Conservation (phyloP, 2,113 vertebrate species). For the Carassius gibelio region DNA sequence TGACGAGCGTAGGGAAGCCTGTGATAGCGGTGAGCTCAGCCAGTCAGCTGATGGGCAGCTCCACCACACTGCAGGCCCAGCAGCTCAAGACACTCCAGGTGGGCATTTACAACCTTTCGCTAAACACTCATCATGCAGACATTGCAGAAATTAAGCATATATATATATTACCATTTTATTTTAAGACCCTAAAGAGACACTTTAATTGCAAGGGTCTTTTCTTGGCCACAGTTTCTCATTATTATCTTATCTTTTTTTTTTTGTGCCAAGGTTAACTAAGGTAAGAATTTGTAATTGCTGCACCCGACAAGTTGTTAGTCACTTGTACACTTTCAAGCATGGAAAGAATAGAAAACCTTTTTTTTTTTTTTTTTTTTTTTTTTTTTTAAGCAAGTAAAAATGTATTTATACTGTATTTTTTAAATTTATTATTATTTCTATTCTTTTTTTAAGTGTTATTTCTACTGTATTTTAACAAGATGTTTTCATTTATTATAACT, state of each 20-base stretch:
- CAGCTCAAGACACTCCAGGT: slow-evolving; percentile 97
- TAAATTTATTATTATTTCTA: too few relatives aligned
- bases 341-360: too few relatives aligned
- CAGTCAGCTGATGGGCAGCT: slow-evolving; percentile 81
- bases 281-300: not conserved
- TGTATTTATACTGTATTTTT: too few relatives aligned
- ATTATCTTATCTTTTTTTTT: too few relatives aligned
- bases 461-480: too few relatives aligned
- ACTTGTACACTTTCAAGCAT: too few relatives aligned
- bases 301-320: too few relatives aligned
- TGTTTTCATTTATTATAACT: too few relatives aligned
- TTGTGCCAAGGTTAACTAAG: not conserved
- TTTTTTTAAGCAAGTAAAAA: too few relatives aligned
- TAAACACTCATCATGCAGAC: not conserved
- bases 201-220: too few relatives aligned
- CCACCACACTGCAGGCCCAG: slow-evolving; percentile 86
- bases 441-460: too few relatives aligned
- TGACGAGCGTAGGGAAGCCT: slow-evolving; percentile 89
- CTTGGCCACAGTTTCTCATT: not conserved
- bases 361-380: too few relatives aligned
- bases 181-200: not conserved
- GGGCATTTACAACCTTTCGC: slow-evolving; percentile 16
- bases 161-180: not conserved
- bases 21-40: slow-evolving; percentile 78
- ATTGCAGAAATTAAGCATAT: not conserved